Evolutionary conservation across 1,140 invertebrate genomes (phyloP), one percentile per base, ranked within the genome.

Genomic region (Sogatella furcifera): DNA sequence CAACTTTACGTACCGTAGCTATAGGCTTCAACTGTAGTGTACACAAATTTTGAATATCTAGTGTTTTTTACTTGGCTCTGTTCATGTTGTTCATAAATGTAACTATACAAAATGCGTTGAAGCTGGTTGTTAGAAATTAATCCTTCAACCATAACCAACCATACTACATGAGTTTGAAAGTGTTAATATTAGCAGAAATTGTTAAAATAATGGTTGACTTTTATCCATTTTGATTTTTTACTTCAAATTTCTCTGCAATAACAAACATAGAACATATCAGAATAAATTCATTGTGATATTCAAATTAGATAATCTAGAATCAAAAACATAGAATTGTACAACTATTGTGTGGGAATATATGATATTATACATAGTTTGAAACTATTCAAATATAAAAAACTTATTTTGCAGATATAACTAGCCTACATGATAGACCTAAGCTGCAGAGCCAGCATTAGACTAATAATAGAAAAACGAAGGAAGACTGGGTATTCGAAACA

Each of bases 231-330:
- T 44, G 24, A 59, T 52, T 52, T 31, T 59, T 59, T 59, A 59
- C 57, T 59, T 43, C 14, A 59, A 59, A 52, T 59, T 34, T 59
- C 21, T 44, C 46, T 31, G 21, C 41, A 46, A 59, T 59, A 59
- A 59, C 57, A 59, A 59, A 59, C 57, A 59, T 52, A 59, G 43
- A 34, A 24, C 24, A 34, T 49, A 52, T 46, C 52, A 15, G 44
- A 49, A n/a, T n/a, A n/a, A n/a, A 38, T 38, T 38, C 34, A 13
- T 38, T 38, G 5, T 11, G 34, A 38, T 38, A 5, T 38, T 38
- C 34, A 38, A 38, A 38, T 38, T 38, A 38, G 11, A 38, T 44
- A 46, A 46, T 13, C 13, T 52, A 31, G 46, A 52, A 59, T 52
- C 46, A 59, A 59, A 38, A 59, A 46, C 43, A 46, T 28, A 14